Conservation (phyloP, 1,140 invertebrate genomes). For the Diabrotica undecimpunctata region DNA sequence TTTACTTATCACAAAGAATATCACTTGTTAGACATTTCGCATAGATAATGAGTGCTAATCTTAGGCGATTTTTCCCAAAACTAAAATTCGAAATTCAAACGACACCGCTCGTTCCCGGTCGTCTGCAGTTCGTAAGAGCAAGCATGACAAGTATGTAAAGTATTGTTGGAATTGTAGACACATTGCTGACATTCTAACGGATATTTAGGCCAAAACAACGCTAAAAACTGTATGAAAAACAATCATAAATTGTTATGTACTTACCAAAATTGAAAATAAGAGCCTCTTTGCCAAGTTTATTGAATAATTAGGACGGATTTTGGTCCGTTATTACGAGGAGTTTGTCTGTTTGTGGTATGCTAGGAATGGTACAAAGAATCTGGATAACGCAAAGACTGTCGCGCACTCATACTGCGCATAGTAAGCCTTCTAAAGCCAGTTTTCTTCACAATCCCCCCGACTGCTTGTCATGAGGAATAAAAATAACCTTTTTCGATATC, state of each 20-base stretch:
- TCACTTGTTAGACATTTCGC: neutral
- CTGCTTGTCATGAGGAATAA: constrained; percentile 17
- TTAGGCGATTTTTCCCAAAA: constrained; percentile 20
- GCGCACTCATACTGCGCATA: constrained; percentile 79
- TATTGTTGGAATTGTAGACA: constrained; percentile 71
- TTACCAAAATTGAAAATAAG: constrained; percentile 63
- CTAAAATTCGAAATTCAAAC: constrained; percentile 34
- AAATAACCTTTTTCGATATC: neutral
- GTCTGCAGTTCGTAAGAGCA: constrained; percentile 47
- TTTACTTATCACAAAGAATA: neutral
- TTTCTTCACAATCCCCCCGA: constrained; percentile 33
- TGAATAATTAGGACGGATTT: constrained; percentile 61
- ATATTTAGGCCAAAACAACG: constrained; percentile 54
- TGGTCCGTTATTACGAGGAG: constrained; percentile 72
- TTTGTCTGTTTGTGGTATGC: constrained; percentile 85
- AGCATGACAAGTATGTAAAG: constrained; percentile 76
- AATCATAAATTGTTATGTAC: constrained; percentile 54
- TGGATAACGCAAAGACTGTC: constrained; percentile 81
- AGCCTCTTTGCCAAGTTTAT: constrained; percentile 55
- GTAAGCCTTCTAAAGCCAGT: constrained; percentile 54
- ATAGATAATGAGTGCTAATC: constrained; percentile 7
- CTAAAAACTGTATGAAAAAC: constrained; percentile 56
- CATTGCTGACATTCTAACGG: constrained; percentile 67
- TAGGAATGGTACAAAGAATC: constrained; percentile 93
- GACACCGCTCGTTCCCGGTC: constrained; percentile 36